Base-by-base conservation (phyloP, 1,140 invertebrate species). In the Heterodera schachtii region DNA sequence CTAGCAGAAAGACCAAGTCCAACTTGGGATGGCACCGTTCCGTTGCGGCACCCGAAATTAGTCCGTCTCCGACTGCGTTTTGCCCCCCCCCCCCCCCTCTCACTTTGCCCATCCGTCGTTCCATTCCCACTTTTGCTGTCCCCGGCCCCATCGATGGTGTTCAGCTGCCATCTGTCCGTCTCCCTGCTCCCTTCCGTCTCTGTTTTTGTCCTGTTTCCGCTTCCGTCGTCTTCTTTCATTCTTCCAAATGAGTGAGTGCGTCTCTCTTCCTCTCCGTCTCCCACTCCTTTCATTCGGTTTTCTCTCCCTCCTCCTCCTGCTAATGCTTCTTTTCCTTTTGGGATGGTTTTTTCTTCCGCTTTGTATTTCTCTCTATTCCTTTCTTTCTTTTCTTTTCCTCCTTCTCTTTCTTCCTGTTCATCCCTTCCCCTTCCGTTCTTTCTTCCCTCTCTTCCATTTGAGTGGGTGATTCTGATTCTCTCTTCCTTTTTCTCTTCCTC, bases 1-100 rank as follows among this genome's bases (percentile, higher is more conserved):
- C 87, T n/a, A 87, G 83, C 78, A 87, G 57, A 64, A 87, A 87
- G 16, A 89, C 80, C 71, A 87, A 19, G 66, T 87, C 86, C 43
- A 87, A 43, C 80, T 89, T 88, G 16, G 86, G 86, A 19, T 78
- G 82, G 70, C 86, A 87, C n/a, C 60, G 21, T 67, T 78, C 76
- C 8, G 47, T 64, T 60, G n/a, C n/a, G n/a, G n/a, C n/a, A n/a
- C n/a, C n/a, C n/a, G n/a, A n/a, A n/a, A n/a, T n/a, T n/a, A n/a
- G n/a, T n/a, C n/a, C n/a, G n/a, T n/a, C n/a, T n/a, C n/a, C n/a
- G n/a, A n/a, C n/a, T n/a, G n/a, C n/a, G n/a, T n/a, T n/a, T n/a
- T n/a, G n/a, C n/a, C n/a, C 9, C 47, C 47, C 47, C 47, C 47
- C 47, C 4, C 47, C 47, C 47, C 4, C 47, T 11, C 5, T 19